Conservation (phyloP, 2,113 vertebrate genomes). For the Penelope pileata region DNA sequence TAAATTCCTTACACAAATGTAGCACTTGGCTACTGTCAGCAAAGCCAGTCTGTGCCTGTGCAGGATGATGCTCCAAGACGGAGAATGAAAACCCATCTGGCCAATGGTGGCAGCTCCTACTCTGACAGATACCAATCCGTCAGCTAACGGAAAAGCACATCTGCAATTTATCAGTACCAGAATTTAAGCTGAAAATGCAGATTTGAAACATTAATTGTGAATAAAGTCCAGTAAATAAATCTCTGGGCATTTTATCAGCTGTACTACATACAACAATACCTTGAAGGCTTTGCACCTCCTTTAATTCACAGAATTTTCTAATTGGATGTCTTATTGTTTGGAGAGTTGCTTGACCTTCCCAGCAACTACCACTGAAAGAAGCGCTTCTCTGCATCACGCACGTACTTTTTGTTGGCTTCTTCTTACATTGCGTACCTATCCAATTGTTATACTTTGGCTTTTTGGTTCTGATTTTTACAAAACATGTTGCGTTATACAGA, state of each 20-base stretch:
- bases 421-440: neutral
- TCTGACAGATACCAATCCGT: neutral
- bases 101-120: neutral
- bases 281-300: neutral
- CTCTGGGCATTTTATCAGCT: neutral
- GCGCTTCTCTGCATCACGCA: neutral
- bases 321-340: neutral
- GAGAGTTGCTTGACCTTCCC: neutral
- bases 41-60: neutral
- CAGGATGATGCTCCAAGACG: neutral
- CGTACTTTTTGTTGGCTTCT: neutral
- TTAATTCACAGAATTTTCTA: neutral
- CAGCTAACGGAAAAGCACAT: neutral
- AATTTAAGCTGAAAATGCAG: neutral
- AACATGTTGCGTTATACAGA: neutral
- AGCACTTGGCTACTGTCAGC: neutral
- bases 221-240: neutral
- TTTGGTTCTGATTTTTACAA: neutral
- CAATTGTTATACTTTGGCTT: neutral
- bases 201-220: neutral
- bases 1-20: neutral
- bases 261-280: neutral
- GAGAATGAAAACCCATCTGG: neutral
- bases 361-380: neutral
- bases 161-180: neutral